Percentiles rank a stretch among this genome's conserved stretches.
Evolutionary conservation across 2,113 vertebrate genomes (phyloP).

Genomic region (Gymnocephalus cernua): DNA sequence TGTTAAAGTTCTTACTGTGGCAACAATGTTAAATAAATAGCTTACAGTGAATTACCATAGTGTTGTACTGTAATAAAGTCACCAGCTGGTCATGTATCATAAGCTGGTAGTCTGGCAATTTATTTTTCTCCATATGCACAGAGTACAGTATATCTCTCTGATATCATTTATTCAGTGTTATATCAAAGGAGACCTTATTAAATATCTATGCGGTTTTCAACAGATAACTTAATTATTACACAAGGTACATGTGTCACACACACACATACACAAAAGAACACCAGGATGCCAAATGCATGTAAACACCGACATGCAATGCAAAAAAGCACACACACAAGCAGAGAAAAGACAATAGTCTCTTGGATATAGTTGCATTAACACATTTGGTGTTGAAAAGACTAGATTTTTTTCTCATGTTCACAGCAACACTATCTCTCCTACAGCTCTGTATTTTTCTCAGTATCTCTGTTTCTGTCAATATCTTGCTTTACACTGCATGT

Average conservation of each 20-base stretch:
- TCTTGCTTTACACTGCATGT: not conserved
- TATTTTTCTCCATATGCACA: not conserved
- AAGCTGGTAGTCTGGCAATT: not conserved
- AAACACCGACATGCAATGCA: not conserved
- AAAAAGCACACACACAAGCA: not conserved
- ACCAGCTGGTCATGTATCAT: slow-evolving; percentile 24
- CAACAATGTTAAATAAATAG: slow-evolving; percentile 16
- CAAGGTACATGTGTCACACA: not conserved
- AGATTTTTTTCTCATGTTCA: slow-evolving; percentile 7
- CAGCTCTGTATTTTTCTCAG: not conserved
- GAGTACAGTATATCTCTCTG: slow-evolving; percentile 1
- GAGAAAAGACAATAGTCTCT: not conserved
- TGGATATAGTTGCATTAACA: slow-evolving; percentile 24
- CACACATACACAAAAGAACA: not conserved
- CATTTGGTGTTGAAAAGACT: not conserved
- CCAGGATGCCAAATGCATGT: not conserved
- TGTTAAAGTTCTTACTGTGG: slow-evolving; percentile 5
- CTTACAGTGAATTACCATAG: not conserved
- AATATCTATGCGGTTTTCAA: slow-evolving; percentile 35
- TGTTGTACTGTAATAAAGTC: not conserved
- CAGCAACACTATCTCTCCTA: not conserved
- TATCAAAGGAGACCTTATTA: slow-evolving; percentile 46
- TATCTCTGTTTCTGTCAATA: not conserved
- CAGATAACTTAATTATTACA: slow-evolving; percentile 27
- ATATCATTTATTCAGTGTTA: slow-evolving; percentile 36